phyloP scores from a whole-genome alignment of 2,888 invertebrate species.

The Orgyia antiqua region DNA sequence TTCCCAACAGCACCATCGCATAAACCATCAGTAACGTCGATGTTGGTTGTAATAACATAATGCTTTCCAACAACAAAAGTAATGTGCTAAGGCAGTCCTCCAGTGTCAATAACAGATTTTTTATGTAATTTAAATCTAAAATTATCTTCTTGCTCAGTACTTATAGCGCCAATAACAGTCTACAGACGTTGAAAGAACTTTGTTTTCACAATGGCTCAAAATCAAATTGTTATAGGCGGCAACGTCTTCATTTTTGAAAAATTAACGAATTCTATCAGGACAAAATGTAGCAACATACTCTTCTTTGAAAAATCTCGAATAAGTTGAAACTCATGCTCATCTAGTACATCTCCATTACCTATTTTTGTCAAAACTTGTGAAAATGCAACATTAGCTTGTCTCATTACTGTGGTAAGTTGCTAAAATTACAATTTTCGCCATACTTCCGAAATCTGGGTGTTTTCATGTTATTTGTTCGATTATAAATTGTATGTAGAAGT shows the following conservation, averaged over 20 bases:
- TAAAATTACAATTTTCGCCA: neutral
- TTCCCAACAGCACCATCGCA: slow-evolving; percentile 23
- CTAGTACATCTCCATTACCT: slow-evolving; percentile 4
- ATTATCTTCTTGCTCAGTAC: slow-evolving; percentile 12
- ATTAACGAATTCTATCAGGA: slow-evolving; percentile 17
- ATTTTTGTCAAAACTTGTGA: slow-evolving; percentile 5
- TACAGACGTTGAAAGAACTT: neutral
- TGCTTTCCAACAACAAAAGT: slow-evolving; percentile 13
- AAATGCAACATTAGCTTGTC: slow-evolving; percentile 5
- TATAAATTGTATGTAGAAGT: slow-evolving; percentile 30
- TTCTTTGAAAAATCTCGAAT: slow-evolving; percentile 10
- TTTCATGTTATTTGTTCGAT: slow-evolving; percentile 12
- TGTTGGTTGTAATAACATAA: slow-evolving; percentile 24
- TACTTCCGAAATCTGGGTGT: too few species aligned
- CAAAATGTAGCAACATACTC: slow-evolving; percentile 11
- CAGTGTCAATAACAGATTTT: slow-evolving; percentile 18
- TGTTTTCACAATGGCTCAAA: neutral
- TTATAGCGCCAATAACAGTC: slow-evolving; percentile 10
- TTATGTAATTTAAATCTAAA: slow-evolving; percentile 19
- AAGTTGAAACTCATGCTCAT: slow-evolving; percentile 2
- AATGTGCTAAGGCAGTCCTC: slow-evolving; percentile 20
- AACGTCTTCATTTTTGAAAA: slow-evolving; percentile 14
- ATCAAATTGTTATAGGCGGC: slow-evolving; percentile 8
- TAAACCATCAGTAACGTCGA: slow-evolving; percentile 19
- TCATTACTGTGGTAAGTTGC: slow-evolving; percentile 4